Percentiles rank a stretch among this genome's conserved stretches.
phyloP scores from a whole-genome alignment of 2,888 invertebrate species.

The Entomobrya multifasciata region DNA sequence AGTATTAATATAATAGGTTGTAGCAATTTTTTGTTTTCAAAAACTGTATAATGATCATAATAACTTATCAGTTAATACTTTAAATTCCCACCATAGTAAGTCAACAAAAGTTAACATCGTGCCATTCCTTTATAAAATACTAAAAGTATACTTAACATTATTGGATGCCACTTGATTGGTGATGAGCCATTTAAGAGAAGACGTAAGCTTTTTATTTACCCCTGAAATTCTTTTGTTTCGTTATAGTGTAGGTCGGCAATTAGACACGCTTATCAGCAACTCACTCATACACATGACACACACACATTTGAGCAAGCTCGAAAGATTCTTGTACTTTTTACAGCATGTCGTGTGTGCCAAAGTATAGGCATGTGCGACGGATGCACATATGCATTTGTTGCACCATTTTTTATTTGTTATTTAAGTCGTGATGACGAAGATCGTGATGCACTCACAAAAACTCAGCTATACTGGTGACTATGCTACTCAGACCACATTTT shows the following conservation, averaged over 20 bases:
- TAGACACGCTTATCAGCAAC: slow-evolving; percentile 64
- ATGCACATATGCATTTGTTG: no score
- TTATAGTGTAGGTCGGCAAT: slow-evolving; percentile 51
- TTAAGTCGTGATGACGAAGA: no score
- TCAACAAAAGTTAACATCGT: no score
- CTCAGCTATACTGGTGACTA: no score
- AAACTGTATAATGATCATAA: slow-evolving; percentile 14
- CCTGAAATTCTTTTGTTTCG: slow-evolving; percentile 59
- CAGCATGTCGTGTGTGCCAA: no score
- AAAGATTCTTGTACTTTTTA: not conserved
- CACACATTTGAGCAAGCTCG: not conserved
- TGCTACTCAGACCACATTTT: no score
- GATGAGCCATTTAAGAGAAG: slow-evolving; percentile 40
- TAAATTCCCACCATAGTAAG: not conserved
- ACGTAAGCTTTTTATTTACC: slow-evolving; percentile 37
- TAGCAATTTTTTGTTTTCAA: not conserved
- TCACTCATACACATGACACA: slow-evolving; percentile 1
- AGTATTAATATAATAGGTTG: not conserved
- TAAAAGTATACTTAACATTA: not conserved
- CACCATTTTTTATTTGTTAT: not conserved
- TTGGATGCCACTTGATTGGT: slow-evolving; percentile 33
- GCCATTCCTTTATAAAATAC: no score
- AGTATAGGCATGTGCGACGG: no score
- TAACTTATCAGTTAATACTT: slow-evolving; percentile 15
- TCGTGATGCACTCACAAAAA: no score